phyloP scores from a whole-genome alignment of 2,113 vertebrate genomes.

The Serilophus lunatus region DNA sequence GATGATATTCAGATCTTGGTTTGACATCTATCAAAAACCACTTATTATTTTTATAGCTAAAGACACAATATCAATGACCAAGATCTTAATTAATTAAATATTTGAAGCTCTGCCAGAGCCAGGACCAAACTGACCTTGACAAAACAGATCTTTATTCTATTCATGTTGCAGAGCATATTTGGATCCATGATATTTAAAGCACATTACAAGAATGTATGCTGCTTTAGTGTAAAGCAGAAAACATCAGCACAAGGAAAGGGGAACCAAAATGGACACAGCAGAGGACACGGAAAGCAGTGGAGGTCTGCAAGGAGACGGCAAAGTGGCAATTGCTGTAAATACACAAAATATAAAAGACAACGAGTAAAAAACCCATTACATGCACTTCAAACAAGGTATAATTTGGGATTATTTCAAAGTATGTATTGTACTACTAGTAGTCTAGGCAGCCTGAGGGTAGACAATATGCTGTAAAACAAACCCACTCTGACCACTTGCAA shows the following conservation, averaged over 20 bases:
- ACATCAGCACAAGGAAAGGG: not conserved
- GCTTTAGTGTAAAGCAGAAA: not conserved
- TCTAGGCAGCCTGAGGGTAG: not conserved
- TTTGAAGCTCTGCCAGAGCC: not conserved
- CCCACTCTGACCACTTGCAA: too few relatives aligned
- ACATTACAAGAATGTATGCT: not conserved
- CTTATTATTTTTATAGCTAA: not conserved
- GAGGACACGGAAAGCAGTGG: not conserved
- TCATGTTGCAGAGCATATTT: not conserved
- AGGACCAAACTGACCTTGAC: not conserved
- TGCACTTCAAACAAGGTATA: not conserved
- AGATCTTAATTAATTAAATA: not conserved
- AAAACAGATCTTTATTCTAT: not conserved
- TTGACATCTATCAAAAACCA: not conserved
- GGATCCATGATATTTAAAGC: not conserved
- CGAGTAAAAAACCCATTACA: accelerated
- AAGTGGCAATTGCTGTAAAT: not conserved
- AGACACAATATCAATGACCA: accelerated
- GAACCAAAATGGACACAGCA: not conserved
- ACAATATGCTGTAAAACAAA: not conserved
- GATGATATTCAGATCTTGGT: not conserved
- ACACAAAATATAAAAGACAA: not conserved
- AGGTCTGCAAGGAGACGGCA: not conserved
- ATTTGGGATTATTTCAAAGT: not conserved
- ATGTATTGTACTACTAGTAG: not conserved